Conservation (phyloP, 2,888 invertebrate species). For the Pristionchus exspectatus region DNA sequence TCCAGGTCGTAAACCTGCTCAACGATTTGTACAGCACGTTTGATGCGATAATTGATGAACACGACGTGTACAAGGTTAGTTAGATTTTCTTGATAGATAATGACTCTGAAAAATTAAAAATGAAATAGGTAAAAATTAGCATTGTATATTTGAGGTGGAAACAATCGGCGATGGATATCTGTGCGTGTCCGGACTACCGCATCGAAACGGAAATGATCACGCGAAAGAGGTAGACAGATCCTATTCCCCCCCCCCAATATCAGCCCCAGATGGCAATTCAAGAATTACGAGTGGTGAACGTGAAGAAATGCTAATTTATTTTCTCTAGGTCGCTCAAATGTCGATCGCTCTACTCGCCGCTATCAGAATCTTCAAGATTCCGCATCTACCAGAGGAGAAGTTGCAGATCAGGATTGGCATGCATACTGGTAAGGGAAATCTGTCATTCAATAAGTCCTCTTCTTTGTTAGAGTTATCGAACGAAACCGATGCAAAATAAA, state of each 20-base stretch:
- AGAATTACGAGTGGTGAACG: too few species aligned
- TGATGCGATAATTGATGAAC: conserved; percentile 73
- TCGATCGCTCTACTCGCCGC: not conserved
- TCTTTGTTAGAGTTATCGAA: too few species aligned
- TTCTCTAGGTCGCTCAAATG: conserved; percentile 56
- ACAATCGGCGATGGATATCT: conserved; percentile 75
- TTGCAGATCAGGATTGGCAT: conserved; percentile 60
- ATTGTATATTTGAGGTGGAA: conserved; percentile 60
- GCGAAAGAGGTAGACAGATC: conserved; percentile 21
- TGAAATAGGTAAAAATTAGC: not conserved
- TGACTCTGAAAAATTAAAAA: too few species aligned
- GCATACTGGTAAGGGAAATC: conserved; percentile 57
- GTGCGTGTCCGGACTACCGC: conserved; percentile 72
- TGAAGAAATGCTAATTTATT: not conserved
- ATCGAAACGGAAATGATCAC: conserved; percentile 74
- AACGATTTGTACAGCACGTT: conserved; percentile 77
- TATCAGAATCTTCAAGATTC: conserved; percentile 59
- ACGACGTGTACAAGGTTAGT: conserved; percentile 74
- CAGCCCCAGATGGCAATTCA: too few species aligned
- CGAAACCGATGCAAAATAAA: too few species aligned
- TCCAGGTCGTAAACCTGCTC: conserved; percentile 72
- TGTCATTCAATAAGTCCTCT: too few species aligned
- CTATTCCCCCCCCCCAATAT: not conserved
- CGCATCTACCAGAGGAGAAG: conserved; percentile 64
- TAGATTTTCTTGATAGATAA: not conserved